These are phyloP conservation scores for Seira musarum DNA, from an alignment of 2,888 invertebrate species.

Conservation along the genomic window DNA sequence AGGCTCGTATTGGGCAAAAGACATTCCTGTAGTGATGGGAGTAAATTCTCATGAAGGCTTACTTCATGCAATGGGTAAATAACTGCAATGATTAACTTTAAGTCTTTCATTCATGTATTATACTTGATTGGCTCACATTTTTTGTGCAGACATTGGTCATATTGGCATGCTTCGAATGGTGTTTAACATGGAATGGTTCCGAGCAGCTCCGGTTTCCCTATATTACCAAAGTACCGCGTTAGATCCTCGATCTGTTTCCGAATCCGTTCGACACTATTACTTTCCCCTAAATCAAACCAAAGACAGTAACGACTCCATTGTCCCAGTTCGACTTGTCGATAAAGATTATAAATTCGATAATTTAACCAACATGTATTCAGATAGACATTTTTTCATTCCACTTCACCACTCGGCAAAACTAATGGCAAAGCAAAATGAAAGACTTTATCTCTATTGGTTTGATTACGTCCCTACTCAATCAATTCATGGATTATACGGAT, in stretches of 20 bases:
- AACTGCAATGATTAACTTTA: too few relatives aligned
- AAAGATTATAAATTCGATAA: conserved; percentile 50
- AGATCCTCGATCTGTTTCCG: conserved; percentile 33
- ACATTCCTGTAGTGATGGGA: conserved; percentile 62
- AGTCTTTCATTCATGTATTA: too few relatives aligned
- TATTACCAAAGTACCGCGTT: conserved; percentile 46
- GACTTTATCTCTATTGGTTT: conserved; percentile 64
- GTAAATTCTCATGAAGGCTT: conserved; percentile 67
- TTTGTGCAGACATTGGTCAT: conserved; percentile 59
- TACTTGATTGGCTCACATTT: too few relatives aligned
- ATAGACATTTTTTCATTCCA: conserved; percentile 65
- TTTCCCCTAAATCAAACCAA: conserved; percentile 40
- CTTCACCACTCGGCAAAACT: conserved; percentile 58
- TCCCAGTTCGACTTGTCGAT: conserved; percentile 42
- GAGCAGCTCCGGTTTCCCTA: conserved; percentile 63
- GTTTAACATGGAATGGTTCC: conserved; percentile 64
- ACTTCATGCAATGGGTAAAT: conserved; percentile 60
- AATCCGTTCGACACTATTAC: conserved; percentile 54
- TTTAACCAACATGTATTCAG: conserved; percentile 65
- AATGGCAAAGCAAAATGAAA: conserved; percentile 42
- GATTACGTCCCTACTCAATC: conserved; percentile 56
- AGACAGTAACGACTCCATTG: conserved; percentile 3
- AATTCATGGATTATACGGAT: conserved; percentile 51
- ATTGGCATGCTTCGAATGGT: conserved; percentile 52
- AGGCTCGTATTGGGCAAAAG: conserved; percentile 60